phyloP scores from a whole-genome alignment of 2,888 invertebrate species.

The Glyphotaelius pellucidus region DNA sequence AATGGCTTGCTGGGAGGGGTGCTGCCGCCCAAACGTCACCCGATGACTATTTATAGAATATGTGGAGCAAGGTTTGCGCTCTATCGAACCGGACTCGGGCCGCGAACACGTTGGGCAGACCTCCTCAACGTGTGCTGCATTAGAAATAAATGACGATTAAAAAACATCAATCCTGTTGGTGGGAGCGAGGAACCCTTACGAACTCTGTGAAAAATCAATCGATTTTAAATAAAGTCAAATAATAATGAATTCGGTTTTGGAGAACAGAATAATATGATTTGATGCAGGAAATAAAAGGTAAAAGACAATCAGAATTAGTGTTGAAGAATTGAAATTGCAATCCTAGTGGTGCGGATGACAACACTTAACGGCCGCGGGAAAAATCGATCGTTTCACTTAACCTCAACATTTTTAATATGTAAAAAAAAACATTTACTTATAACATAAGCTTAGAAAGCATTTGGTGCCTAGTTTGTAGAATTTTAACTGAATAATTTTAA shows the following conservation, averaged over 20 bases:
- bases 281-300: too few relatives aligned
- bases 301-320: too few relatives aligned
- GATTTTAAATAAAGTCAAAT: too few relatives aligned
- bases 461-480: too few relatives aligned
- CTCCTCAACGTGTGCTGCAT: not conserved
- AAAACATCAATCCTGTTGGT: not conserved
- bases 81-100: not conserved
- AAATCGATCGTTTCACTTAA: not conserved
- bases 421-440: too few relatives aligned
- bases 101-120: not conserved
- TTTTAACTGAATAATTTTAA: too few relatives aligned
- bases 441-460: too few relatives aligned
- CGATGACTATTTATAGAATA: not conserved
- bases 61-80: not conserved
- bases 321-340: too few relatives aligned
- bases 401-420: too few relatives aligned
- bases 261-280: too few relatives aligned
- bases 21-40: not conserved
- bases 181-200: not conserved
- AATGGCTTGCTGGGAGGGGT: not conserved
- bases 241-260: too few relatives aligned
- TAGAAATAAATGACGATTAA: not conserved
- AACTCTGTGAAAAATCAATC: not conserved
- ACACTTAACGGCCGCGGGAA: not conserved
- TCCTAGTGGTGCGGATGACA: too few relatives aligned